These are phyloP conservation scores for Nothocercus julius DNA, from an alignment of 2,113 vertebrate species.

Conservation along the genomic window DNA sequence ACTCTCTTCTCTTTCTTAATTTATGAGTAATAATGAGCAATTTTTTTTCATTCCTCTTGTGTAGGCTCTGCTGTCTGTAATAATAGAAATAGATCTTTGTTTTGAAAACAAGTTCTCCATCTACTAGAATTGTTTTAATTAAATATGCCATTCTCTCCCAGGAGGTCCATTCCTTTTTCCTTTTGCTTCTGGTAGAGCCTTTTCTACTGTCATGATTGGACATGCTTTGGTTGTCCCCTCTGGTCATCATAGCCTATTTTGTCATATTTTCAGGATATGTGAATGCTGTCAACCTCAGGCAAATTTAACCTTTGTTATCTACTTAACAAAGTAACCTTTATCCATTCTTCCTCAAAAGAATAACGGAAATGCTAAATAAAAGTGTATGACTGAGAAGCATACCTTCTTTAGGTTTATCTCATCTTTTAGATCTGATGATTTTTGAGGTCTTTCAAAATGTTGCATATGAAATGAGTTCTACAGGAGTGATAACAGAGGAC, in stretches of 20 bases:
- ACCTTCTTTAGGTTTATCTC: background rate
- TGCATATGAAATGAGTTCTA: background rate
- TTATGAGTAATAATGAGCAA: background rate
- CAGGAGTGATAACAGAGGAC: background rate
- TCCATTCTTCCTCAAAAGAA: background rate
- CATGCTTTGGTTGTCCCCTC: background rate
- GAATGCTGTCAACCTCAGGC: background rate
- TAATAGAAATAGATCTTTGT: background rate
- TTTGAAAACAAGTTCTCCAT: background rate
- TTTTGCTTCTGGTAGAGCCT: background rate
- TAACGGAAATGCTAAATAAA: background rate
- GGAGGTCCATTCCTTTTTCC: background rate
- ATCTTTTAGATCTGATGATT: background rate
- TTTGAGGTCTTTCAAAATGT: background rate
- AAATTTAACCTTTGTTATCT: background rate
- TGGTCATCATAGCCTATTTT: background rate
- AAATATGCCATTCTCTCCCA: background rate
- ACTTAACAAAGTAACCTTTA: background rate
- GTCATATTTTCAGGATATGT: background rate
- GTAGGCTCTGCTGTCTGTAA: background rate
- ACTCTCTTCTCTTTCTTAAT: background rate
- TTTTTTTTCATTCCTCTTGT: background rate
- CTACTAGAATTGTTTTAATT: background rate
- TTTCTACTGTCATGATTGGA: background rate
- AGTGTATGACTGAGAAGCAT: background rate